Conservation (phyloP, 2,888 invertebrate species). For the Cheilosia scutellata region DNA sequence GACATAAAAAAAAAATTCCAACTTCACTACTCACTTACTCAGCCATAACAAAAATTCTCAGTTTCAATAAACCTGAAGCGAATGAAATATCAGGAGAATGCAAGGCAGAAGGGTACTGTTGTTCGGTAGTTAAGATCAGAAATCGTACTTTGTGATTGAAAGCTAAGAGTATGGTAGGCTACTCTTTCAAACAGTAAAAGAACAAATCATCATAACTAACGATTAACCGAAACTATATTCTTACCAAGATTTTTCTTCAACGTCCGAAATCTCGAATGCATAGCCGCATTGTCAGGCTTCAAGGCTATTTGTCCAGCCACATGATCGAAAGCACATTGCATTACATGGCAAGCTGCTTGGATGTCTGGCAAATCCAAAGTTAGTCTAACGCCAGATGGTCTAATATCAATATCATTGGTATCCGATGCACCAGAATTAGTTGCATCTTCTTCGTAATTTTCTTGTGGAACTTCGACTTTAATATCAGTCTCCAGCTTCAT, state of each 20-base stretch:
- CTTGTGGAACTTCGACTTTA: conserved; percentile 24
- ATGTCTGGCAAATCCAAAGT: conserved; percentile 52
- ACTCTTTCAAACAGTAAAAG: too few species aligned
- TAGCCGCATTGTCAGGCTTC: conserved; percentile 61
- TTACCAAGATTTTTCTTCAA: conserved; percentile 73
- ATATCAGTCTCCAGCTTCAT: conserved; percentile 47
- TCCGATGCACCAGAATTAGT: neutral
- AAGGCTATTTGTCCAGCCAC: conserved; percentile 69
- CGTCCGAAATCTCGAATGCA: conserved; percentile 48
- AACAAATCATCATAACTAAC: neutral
- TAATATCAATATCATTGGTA: conserved; percentile 24
- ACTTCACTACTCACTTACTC: too few species aligned
- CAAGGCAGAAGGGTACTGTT: too few species aligned
- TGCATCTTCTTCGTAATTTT: conserved; percentile 30
- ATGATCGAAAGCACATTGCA: conserved; percentile 66
- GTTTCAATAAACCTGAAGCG: too few species aligned
- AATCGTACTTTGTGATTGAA: too few species aligned
- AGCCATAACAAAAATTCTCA: too few species aligned
- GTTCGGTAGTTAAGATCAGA: too few species aligned
- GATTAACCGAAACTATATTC: neutral
- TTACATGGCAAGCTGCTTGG: conserved; percentile 42
- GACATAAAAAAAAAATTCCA: too few species aligned
- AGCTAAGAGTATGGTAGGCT: too few species aligned
- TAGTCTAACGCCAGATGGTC: conserved; percentile 59
- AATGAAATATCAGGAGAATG: too few species aligned